Evolutionary conservation across 2,113 vertebrate species (phyloP), one percentile per base, ranked within the genome.

Genomic region (Pandion haliaetus): DNA sequence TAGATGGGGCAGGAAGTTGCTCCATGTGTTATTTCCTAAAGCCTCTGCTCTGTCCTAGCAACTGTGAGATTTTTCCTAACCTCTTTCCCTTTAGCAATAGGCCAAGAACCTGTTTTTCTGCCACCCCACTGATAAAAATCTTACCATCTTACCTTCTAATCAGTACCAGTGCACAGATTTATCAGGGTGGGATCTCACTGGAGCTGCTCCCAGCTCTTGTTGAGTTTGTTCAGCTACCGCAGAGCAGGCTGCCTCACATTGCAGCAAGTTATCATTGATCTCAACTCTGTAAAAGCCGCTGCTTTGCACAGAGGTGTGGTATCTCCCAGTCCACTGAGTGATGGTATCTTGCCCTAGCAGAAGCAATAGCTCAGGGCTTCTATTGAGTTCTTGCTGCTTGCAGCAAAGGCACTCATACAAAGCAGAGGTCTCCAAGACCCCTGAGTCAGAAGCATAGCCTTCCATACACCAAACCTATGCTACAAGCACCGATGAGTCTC

Each of bases 71-170:
- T 91, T 92, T 94, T 83, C 49, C 76, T 92, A 90, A 88, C 54
- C 40, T 85, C 65, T 65, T 93, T 71, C 32, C 89, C 80, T 96
- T 78, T 86, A 91, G 83, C 69, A 96, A 67, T 32, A 74, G n/a
- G 11, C 16, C 1, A 5, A 74, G 61, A 96, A 87, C 77, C 52
- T 96, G 91, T 94, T 94, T 84, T 84, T 87, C 93, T 94, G 52
- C 69, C 55, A 87, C 25, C 24, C 24, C 24, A 45, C 14, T 34
- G 93, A 94, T 94, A 87, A 78, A 93, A 93, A 95, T 96, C 89
- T 96, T 86, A 40, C 14, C 57, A 67, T 86, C 25, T 69, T 84
- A 71, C 93, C 52, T 95, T 96, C 52, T 93, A 95, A 89, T 89
- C 96, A 93, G 72, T 84, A 32, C 26, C 29, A 17, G 77, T 57